phyloP scores from a whole-genome alignment of 2,888 invertebrate species.

The Eristalinus aeneus region DNA sequence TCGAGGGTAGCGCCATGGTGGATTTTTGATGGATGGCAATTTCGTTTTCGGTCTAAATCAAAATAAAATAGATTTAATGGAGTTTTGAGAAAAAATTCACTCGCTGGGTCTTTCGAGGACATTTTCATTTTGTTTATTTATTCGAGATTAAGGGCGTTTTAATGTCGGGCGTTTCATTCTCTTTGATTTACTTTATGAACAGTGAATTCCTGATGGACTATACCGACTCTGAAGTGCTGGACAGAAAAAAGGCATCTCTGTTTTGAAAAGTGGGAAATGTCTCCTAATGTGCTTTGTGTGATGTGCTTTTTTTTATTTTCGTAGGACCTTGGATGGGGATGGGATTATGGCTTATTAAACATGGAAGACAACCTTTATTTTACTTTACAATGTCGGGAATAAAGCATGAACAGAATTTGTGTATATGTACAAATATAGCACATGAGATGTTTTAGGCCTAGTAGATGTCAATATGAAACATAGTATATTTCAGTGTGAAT shows the following conservation, averaged over 20 bases:
- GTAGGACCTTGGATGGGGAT: too few species aligned
- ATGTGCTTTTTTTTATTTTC: too few species aligned
- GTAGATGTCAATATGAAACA: too few species aligned
- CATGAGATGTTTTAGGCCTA: too few species aligned
- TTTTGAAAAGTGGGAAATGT: not conserved
- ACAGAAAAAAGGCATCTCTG: not conserved
- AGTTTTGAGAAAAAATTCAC: not conserved
- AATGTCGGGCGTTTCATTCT: not conserved
- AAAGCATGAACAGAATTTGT: too few species aligned
- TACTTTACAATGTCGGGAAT: too few species aligned
- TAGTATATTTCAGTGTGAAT: too few species aligned
- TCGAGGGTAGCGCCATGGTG: not conserved
- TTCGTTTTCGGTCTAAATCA: not conserved
- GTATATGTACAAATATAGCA: too few species aligned
- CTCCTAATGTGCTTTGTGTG: too few species aligned
- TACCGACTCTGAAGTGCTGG: not conserved
- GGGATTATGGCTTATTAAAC: too few species aligned
- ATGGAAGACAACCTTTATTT: too few species aligned
- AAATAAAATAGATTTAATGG: constrained; percentile 21
- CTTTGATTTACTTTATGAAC: not conserved
- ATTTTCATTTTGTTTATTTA: constrained; percentile 14
- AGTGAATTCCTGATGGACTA: not conserved
- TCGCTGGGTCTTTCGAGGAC: not conserved
- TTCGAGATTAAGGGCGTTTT: not conserved
- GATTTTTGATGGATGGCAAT: constrained; percentile 17